Conservation (phyloP, 2,888 invertebrate species). For the Ischnura elegans region DNA sequence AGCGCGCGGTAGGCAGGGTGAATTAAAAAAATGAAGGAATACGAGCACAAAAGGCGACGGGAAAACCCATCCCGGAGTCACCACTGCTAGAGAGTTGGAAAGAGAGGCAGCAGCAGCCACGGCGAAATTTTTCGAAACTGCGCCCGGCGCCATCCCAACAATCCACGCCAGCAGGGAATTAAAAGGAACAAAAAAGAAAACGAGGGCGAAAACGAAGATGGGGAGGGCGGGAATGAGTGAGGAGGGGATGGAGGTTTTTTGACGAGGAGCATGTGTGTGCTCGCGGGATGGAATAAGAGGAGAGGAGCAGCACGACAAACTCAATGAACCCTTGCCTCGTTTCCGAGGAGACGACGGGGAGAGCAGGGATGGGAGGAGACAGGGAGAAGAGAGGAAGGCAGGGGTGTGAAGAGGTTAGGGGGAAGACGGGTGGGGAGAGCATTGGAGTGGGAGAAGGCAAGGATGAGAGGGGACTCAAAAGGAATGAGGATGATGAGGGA, state of each 20-base stretch:
- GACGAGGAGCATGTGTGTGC: background rate
- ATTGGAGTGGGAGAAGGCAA: background rate
- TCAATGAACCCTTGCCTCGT: background rate
- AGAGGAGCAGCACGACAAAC: background rate
- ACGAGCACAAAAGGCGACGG: slow-evolving; percentile 3
- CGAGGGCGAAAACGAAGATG: background rate
- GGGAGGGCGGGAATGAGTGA: background rate
- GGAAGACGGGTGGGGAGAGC: background rate
- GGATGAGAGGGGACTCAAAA: background rate
- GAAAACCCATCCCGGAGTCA: background rate
- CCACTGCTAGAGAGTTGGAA: background rate
- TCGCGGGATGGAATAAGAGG: background rate
- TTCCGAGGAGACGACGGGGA: background rate
- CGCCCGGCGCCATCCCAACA: background rate
- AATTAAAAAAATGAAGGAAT: background rate
- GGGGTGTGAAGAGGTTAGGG: background rate
- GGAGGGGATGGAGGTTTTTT: background rate
- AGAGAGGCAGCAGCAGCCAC: background rate
- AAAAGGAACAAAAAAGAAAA: background rate
- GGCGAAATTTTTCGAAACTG: slow-evolving; percentile 18
- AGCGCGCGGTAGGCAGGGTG: background rate
- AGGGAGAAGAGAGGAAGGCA: too few relatives aligned
- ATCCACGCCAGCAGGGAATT: background rate
- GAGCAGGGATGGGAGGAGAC: background rate
- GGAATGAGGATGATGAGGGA: background rate